phyloP scores from a whole-genome alignment of 2,888 invertebrate species.

The Nemotelus pantherinus region DNA sequence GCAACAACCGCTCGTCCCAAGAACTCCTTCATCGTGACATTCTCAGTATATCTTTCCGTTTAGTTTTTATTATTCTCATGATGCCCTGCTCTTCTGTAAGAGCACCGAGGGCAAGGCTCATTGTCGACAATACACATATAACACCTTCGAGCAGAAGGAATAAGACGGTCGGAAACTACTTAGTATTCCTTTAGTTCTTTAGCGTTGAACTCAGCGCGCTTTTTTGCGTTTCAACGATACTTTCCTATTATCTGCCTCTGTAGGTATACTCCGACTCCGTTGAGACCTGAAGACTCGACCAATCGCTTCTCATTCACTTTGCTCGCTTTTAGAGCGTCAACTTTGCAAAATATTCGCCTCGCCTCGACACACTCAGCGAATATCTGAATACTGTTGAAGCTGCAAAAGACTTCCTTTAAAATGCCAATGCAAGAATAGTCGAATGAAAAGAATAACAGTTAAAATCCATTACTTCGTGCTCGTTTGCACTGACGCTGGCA shows the following conservation, averaged over 20 bases:
- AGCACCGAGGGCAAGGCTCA: conserved; percentile 20
- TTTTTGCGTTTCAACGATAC: conserved; percentile 19
- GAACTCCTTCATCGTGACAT: neutral
- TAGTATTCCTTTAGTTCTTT: conserved; percentile 35
- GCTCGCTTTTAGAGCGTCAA: neutral
- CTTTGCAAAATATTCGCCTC: neutral
- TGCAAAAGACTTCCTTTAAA: conserved; percentile 20
- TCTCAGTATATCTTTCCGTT: conserved; percentile 17
- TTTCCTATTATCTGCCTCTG: neutral
- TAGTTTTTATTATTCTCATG: conserved; percentile 40
- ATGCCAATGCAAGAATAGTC: neutral
- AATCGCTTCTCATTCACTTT: neutral
- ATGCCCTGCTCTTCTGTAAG: conserved; percentile 11
- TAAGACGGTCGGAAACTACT: conserved; percentile 27
- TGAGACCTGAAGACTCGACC: neutral
- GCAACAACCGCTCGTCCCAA: neutral
- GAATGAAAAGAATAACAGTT: neutral
- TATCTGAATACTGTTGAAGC: conserved; percentile 36
- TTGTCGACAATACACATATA: neutral
- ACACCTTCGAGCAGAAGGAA: conserved; percentile 10
- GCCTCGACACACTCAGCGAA: conserved; percentile 19
- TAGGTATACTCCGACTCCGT: neutral
- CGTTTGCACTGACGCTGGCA: too few species aligned
- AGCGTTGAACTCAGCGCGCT: conserved; percentile 12
- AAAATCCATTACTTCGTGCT: too few species aligned